phyloP scores from a whole-genome alignment of 2,113 vertebrate species.

The Grus americana region DNA sequence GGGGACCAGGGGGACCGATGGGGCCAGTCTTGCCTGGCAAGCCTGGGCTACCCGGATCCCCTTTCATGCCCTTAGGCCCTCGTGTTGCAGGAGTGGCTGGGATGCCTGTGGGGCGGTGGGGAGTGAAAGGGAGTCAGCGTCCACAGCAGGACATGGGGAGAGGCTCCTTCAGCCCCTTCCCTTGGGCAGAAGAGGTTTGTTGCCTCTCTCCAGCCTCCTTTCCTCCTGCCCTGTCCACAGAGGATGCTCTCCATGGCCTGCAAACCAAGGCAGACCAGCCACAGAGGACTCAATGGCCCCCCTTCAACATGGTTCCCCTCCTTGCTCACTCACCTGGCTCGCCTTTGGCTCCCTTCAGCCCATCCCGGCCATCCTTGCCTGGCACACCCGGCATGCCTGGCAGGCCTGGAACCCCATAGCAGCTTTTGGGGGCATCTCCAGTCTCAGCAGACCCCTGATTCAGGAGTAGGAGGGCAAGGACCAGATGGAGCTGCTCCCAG shows the following conservation, averaged over 20 bases:
- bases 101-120: conserved; percentile 48
- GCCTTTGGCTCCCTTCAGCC: conserved; percentile 77
- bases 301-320: not conserved
- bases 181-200: not conserved
- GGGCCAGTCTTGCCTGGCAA: conserved; percentile 71
- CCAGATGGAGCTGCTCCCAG: not conserved
- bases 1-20: not conserved
- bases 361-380: conserved; percentile 86
- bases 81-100: not conserved
- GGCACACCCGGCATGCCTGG: conserved; percentile 85
- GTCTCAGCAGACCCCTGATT: not conserved
- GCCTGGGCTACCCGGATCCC: conserved; percentile 60
- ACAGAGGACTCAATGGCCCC: accelerated
- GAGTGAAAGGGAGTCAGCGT: not conserved
- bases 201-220: not conserved
- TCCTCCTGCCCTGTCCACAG: not conserved
- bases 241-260: not conserved
- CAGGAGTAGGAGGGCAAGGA: conserved; percentile 30
- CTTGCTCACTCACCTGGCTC: conserved; percentile 73
- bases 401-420: conserved; percentile 76
- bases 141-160: not conserved
- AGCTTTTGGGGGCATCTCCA: not conserved
- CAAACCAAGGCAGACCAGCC: not conserved
- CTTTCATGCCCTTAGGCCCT: conserved; percentile 75
- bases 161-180: not conserved